phyloP scores from a whole-genome alignment of 2,113 vertebrate species.

The Recurvirostra avosetta region DNA sequence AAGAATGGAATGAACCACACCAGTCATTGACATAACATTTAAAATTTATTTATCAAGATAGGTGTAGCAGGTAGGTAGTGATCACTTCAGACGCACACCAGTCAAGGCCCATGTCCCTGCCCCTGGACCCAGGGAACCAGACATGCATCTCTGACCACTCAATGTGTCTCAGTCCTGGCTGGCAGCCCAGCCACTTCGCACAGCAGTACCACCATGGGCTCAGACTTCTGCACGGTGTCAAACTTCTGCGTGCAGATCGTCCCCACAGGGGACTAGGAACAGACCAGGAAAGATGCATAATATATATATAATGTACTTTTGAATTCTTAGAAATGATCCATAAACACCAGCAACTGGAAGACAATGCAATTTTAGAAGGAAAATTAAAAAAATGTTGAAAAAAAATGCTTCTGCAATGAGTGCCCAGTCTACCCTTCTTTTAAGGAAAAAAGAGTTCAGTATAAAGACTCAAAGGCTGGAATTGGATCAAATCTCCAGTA shows the following conservation, averaged over 20 bases:
- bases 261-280: background rate
- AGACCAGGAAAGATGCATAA: background rate
- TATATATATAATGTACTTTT: background rate
- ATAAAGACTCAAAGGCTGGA: background rate
- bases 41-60: background rate
- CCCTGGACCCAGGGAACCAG: background rate
- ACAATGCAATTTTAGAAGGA: background rate
- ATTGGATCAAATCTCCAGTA: background rate
- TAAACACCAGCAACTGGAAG: background rate
- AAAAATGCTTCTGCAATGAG: background rate
- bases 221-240: background rate
- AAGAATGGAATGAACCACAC: background rate
- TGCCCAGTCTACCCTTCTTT: background rate
- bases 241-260: background rate
- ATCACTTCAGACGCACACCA: background rate
- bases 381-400: background rate
- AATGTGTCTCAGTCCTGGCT: background rate
- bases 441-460: background rate
- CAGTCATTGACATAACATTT: background rate
- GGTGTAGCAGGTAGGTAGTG: background rate
- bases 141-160: background rate
- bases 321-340: background rate
- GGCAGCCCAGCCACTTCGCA: background rate
- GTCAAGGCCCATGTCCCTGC: background rate
- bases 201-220: fast-evolving